Conservation (phyloP, 2,888 invertebrate species). For the Cinara cedri region DNA sequence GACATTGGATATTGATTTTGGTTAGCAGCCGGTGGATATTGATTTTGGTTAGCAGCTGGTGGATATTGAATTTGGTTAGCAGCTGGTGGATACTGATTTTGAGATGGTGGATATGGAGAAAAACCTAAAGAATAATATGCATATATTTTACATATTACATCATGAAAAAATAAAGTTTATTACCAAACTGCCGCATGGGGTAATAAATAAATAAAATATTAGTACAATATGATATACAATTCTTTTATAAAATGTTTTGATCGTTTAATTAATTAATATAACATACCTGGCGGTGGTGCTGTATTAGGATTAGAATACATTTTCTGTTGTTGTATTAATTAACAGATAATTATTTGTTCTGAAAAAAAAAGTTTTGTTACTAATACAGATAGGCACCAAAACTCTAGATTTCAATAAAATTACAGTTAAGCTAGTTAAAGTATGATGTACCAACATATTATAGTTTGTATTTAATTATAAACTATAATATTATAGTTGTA, state of each 20-base stretch:
- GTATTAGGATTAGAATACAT: slow-evolving; percentile 38
- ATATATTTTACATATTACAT: not conserved
- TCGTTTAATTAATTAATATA: not conserved
- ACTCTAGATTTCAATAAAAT: not conserved
- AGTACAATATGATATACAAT: not conserved
- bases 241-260: not conserved
- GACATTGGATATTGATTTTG: slow-evolving; percentile 24
- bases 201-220: no score
- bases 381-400: not conserved
- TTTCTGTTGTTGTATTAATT: not conserved
- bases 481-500: not conserved
- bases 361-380: not conserved
- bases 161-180: not conserved
- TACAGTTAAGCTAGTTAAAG: not conserved
- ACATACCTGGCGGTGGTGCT: slow-evolving; percentile 29
- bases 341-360: not conserved
- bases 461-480: not conserved
- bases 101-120: slow-evolving; percentile 33
- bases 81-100: slow-evolving; percentile 32
- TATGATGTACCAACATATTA: not conserved
- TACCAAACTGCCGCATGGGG: no score
- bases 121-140: slow-evolving; percentile 24
- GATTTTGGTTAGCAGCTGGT: slow-evolving; percentile 2
- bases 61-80: slow-evolving; percentile 29
- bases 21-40: slow-evolving; percentile 2